Evolutionary conservation across 2,113 vertebrate genomes (phyloP).

Genomic region (Leucoraja erinaceus): DNA sequence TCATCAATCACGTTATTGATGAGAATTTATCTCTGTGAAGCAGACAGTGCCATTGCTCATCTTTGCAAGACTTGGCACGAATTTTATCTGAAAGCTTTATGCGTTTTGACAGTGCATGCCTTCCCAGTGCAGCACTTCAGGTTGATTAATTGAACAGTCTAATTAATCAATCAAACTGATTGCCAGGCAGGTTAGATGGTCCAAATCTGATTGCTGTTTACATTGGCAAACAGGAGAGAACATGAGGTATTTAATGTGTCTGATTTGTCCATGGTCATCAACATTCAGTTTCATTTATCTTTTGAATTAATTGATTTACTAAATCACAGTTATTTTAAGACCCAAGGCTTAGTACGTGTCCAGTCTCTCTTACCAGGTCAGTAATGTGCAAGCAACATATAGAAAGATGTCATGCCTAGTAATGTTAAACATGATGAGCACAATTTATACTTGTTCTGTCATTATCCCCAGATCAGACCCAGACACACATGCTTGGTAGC

Average conservation of each 20-base stretch:
- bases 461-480: conserved; percentile 65
- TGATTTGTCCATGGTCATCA: background rate
- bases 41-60: background rate
- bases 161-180: background rate
- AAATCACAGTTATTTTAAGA: background rate
- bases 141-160: conserved; percentile 15
- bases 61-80: conserved; percentile 10
- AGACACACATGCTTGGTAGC: conserved; percentile 53
- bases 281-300: background rate
- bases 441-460: conserved; percentile 65
- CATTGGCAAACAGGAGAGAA: background rate
- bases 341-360: background rate
- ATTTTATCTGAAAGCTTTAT: background rate
- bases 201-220: background rate
- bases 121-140: background rate
- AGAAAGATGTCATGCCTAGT: conserved; percentile 41
- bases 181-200: background rate
- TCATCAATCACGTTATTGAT: conserved; percentile 3
- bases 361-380: background rate
- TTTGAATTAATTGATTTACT: background rate
- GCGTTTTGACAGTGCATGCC: background rate
- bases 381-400: conserved; percentile 44
- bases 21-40: conserved; percentile 3
- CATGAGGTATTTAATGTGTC: background rate
- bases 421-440: conserved; percentile 46